A percentile compares a stretch with the other conserved stretches of the same genome.
phyloP scores from a whole-genome alignment of 1,140 invertebrate genomes.

The Philaenus spumarius region DNA sequence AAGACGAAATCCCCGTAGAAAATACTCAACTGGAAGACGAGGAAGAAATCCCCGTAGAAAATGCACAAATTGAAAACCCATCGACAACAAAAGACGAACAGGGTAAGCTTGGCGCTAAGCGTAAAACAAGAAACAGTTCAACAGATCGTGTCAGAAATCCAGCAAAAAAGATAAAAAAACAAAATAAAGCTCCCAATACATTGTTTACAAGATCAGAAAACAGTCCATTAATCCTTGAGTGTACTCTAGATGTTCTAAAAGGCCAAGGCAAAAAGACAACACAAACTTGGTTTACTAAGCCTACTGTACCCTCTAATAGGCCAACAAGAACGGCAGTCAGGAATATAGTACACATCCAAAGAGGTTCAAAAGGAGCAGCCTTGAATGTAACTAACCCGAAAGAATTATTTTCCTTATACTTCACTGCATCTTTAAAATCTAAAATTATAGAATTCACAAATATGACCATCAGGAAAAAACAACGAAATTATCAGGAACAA shows the following conservation, averaged over 20 bases:
- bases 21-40: neutral
- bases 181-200: neutral
- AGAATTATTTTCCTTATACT: slow-evolving; percentile 13
- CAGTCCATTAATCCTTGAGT: slow-evolving; percentile 5
- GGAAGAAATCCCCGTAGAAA: neutral
- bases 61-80: neutral
- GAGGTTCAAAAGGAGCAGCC: slow-evolving; percentile 14
- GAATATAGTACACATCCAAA: slow-evolving; percentile 8
- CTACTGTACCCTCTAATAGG: slow-evolving; percentile 9
- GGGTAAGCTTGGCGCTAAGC: neutral
- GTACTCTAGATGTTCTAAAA: slow-evolving; percentile 12
- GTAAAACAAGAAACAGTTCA: neutral
- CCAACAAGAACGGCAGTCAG: slow-evolving; percentile 6
- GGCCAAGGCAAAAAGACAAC: slow-evolving; percentile 15
- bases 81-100: neutral
- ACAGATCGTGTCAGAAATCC: neutral
- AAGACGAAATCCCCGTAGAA: neutral
- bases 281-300: slow-evolving; percentile 12
- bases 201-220: slow-evolving; percentile 5
- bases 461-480: slow-evolving; percentile 8
- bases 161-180: neutral
- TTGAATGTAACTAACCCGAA: slow-evolving; percentile 4
- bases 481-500: slow-evolving; percentile 1
- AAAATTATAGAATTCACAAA: slow-evolving; percentile 16
- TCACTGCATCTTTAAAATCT: slow-evolving; percentile 3